Percentiles rank a stretch among this genome's conserved stretches.
Conservation (phyloP, 2,888 invertebrate species). For the Hetaerina titia region DNA sequence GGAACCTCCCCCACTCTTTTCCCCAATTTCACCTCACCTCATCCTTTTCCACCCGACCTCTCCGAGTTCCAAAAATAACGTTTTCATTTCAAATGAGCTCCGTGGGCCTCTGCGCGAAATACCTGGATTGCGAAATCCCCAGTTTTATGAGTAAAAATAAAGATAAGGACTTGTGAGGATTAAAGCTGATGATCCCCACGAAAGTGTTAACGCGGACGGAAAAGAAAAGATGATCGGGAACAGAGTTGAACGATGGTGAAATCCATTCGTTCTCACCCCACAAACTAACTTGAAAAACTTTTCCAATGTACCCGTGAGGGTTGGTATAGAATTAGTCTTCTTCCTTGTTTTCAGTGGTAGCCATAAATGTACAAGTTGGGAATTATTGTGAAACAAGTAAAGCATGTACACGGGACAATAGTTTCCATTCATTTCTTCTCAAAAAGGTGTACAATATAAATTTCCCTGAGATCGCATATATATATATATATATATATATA, state of each 20-base stretch:
- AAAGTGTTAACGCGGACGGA: not conserved
- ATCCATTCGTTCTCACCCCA: not conserved
- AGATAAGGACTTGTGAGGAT: not conserved
- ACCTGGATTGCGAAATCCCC: conserved; percentile 9
- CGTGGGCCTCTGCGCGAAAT: not conserved
- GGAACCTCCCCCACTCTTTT: not conserved
- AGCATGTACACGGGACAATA: too few relatives aligned
- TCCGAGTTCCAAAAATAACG: conserved; percentile 14
- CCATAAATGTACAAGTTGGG: too few relatives aligned
- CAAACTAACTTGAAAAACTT: not conserved
- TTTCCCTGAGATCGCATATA: too few relatives aligned
- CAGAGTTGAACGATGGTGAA: not conserved
- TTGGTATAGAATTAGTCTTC: not conserved
- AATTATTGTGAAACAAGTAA: too few relatives aligned
- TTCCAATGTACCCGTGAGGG: not conserved
- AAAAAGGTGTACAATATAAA: too few relatives aligned
- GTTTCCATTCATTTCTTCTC: too few relatives aligned
- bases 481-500: too few relatives aligned
- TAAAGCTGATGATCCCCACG: not conserved
- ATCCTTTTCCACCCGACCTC: not conserved
- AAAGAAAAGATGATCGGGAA: not conserved
- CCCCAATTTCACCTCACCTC: not conserved
- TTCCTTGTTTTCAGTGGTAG: not conserved
- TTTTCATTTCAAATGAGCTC: conserved; percentile 35
- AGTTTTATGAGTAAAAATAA: not conserved